Evolutionary conservation across 2,797 vertebrate species (phyloP).

Genomic region (Enteromius mattozi): DNA sequence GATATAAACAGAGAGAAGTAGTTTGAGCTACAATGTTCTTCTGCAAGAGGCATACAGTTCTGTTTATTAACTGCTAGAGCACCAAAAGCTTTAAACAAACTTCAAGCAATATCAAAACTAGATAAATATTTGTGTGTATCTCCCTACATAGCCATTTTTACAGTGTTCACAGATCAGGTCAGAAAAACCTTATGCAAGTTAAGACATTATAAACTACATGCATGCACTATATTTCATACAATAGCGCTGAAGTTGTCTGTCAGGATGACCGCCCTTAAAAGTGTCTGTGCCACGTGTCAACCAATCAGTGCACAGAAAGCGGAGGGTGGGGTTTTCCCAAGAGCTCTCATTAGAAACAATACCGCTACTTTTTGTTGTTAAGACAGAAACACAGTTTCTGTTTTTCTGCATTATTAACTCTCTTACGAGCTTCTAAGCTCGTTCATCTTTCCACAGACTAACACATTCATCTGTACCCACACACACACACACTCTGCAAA

Average conservation of each 20-base stretch:
- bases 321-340: constrained; percentile 14
- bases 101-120: not conserved
- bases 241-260: not conserved
- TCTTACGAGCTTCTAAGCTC: constrained; percentile 1
- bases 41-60: no score
- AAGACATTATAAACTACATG: not conserved
- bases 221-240: no score
- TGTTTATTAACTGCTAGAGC: no score
- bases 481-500: not conserved
- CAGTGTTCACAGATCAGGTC: not conserved
- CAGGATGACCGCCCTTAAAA: not conserved
- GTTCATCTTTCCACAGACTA: not conserved
- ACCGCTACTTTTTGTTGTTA: constrained; percentile 16
- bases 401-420: constrained; percentile 44
- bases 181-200: not conserved
- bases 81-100: not conserved
- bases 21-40: no score
- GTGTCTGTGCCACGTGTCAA: not conserved
- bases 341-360: constrained; percentile 45
- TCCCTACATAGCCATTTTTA: not conserved
- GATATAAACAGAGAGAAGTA: no score
- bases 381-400: not conserved
- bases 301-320: not conserved
- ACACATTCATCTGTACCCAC: constrained; percentile 16
- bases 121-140: not conserved